These are phyloP conservation scores for Dreissena rostriformis DNA, from an alignment of 1,140 invertebrate species.

Conservation along the genomic window DNA sequence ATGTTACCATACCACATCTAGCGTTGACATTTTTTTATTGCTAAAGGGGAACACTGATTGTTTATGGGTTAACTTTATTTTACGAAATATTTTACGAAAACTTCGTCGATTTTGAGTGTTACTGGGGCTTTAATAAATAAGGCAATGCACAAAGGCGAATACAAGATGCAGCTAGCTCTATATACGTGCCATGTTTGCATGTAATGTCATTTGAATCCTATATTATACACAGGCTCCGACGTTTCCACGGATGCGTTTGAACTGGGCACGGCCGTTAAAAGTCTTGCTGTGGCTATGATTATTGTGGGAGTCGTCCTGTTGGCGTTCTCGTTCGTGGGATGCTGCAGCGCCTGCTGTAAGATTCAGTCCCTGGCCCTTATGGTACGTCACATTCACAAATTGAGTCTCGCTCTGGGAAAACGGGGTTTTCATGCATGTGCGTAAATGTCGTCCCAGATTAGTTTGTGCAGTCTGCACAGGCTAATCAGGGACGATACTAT, in stretches of 20 bases:
- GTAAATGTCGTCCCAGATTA: background rate
- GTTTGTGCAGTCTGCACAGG: background rate
- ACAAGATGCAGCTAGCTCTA: background rate
- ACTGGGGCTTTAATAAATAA: background rate
- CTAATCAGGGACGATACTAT: background rate
- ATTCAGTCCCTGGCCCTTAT: constrained; percentile 9
- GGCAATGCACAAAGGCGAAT: background rate
- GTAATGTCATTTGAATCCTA: background rate
- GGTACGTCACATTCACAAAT: background rate
- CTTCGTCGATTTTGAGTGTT: too few species aligned
- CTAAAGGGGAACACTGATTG: too few species aligned
- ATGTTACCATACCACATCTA: too few species aligned
- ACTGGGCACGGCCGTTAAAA: background rate
- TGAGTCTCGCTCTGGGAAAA: background rate
- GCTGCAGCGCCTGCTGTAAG: constrained; percentile 14
- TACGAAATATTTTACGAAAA: too few species aligned
- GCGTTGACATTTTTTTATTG: too few species aligned
- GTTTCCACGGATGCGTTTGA: constrained; percentile 11
- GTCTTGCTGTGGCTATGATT: constrained; percentile 1
- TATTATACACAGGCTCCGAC: background rate
- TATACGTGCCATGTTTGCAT: too few species aligned
- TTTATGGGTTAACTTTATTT: too few species aligned
- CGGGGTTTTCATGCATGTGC: background rate
- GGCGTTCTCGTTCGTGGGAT: constrained; percentile 13
- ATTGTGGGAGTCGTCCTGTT: background rate